Base-by-base conservation (phyloP, 2,888 invertebrate species). In the Xylophagus ater region DNA sequence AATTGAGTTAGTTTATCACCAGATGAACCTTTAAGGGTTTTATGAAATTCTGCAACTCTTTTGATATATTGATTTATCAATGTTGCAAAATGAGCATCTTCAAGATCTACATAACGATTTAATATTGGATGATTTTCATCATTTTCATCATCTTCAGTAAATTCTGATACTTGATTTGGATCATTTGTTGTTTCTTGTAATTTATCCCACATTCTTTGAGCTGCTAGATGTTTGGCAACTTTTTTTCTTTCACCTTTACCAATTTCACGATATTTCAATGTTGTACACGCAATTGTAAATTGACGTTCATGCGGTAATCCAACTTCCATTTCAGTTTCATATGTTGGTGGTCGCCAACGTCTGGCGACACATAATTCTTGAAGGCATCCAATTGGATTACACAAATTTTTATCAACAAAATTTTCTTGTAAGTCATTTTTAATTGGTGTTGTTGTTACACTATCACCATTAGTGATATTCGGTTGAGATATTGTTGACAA, bases 311-410 rank as follows among this genome's bases (percentile, higher is more conserved):
- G 94, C 0, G 94, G 93, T 43, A 92, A 69, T 26, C 94, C 75
- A 61, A 59, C 49, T 51, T 59, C 62, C 17, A 62, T 62, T 47
- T 65, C 85, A 52, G 89, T 88, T 52, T 89, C 85, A 61, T 97
- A 97, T 18, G 79, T 78, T 18, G 97, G 96, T 26, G 93, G 93
- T 20, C 92, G 90, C 85, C 93, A 89, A 51, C 90, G 82, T 37
- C 87, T 78, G 28, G 92, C 88, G 87, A 94, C 94, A 60, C 94
- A 94, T 66, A 94, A 76, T 65, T 97, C 96, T 62, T 87, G 86
- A 38, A 97, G 70, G 71, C 89, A 87, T 13, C 96, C 96, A 45
- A 97, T 93, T 3, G 96, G 96, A 65, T 97, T 92, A 9, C 86
- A 86, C 65, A 83, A 77, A 43, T 84, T 75, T 58, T 85, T 87